Base-by-base conservation (phyloP, 2,888 invertebrate species). In the Calephelis perditalis region DNA sequence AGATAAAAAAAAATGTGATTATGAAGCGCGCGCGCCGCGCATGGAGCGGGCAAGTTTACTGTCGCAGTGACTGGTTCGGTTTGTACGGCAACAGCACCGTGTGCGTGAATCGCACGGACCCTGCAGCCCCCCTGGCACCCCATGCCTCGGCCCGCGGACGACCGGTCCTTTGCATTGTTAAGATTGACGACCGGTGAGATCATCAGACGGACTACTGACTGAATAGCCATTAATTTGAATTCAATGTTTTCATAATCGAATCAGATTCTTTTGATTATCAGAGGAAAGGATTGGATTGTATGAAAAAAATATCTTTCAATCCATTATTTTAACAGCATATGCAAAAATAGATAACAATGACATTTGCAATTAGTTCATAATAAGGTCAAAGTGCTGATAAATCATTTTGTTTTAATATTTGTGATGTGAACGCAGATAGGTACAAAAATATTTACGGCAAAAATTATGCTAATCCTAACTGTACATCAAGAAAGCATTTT, bases 131-230 rank as follows among this genome's bases (percentile, higher is more conserved):
- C 76, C 79, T 76, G 78, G 76, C 76, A 65, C 78, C 81, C 74
- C 85, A 69, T 77, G 60, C 77, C 79, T 65, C 78, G 66, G 72
- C 72, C 70, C 71, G 68, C 73, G 47, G 62, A 66, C 80, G 78
- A 86, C 87, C 86, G 85, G 86, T 86, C 86, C 86, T 85, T 82
- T 81, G 87, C 86, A 87, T 88, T 89, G 89, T 87, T 85, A 86
- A 86, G 84, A 86, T 86, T 85, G 84, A 85, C 83, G 79, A 82
- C 76, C 80, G 84, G 82, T 89, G 88, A 88, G 89, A 88, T 89
- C 88, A 89, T 86, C 88, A 77, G 66, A 76, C 73, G 76, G 78
- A 78, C 76, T 52, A 52, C 60, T 40, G 12, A 46, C 35, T 56
- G 75, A 73, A 71, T 70, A 73, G 72, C 73, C 72, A 78, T 78